Conservation (phyloP, 1,140 invertebrate genomes). For the Zaprionus ornatus region DNA sequence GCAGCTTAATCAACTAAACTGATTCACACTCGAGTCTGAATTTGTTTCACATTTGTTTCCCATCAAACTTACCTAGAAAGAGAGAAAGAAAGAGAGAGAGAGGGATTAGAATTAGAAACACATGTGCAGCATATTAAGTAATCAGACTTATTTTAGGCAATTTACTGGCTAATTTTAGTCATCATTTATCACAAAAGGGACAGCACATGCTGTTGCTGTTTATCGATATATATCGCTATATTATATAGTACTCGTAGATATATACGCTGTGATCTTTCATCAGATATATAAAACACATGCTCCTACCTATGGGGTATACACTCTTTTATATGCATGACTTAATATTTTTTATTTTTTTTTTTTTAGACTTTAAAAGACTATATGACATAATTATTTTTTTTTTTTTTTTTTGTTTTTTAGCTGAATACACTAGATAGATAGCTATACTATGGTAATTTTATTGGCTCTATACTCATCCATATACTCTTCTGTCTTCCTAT, state of each 20-base stretch:
- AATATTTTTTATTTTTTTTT: no score
- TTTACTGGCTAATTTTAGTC: slow-evolving; percentile 2
- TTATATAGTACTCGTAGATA: slow-evolving; percentile 2
- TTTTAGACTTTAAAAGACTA: no score
- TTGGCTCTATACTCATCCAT: no score
- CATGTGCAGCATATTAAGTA: slow-evolving; percentile 1
- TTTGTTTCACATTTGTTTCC: background rate
- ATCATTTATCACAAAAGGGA: background rate
- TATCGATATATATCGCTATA: background rate
- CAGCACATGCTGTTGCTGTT: background rate
- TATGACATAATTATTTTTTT: no score
- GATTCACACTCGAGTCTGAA: background rate
- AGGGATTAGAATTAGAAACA: slow-evolving; percentile 9
- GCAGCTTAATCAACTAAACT: background rate
- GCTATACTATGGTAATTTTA: no score
- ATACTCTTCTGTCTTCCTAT: no score
- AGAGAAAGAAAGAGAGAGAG: slow-evolving; percentile 20
- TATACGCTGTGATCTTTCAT: no score
- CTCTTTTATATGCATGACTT: no score
- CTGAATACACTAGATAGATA: no score
- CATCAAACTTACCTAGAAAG: slow-evolving; percentile 58
- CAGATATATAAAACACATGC: no score
- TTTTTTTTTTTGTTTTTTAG: no score
- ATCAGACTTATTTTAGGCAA: background rate
- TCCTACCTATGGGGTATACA: no score